Evolutionary conservation across 2,113 vertebrate species (phyloP).

Genomic region (Calyptomena viridis): DNA sequence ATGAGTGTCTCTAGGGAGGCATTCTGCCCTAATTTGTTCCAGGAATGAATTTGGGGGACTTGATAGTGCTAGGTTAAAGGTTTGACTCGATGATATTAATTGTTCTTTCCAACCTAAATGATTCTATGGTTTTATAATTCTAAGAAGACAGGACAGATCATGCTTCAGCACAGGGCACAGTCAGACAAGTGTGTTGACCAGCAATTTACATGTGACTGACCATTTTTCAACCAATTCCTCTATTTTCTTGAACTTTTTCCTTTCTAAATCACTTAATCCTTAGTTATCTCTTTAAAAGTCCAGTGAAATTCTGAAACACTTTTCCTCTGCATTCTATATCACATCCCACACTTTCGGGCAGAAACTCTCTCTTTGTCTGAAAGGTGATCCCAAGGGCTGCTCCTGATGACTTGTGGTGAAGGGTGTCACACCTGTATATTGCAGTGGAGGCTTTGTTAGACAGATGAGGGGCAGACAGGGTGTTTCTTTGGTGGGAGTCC

Average conservation of each 20-base stretch:
- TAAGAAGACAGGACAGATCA: not conserved
- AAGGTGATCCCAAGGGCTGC: not conserved
- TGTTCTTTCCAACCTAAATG: not conserved
- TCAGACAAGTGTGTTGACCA: not conserved
- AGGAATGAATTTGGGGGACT: not conserved
- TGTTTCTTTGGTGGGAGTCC: not conserved
- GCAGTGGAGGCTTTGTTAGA: not conserved
- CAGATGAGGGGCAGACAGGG: rapidly evolving
- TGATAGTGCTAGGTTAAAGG: not conserved
- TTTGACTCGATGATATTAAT: not conserved
- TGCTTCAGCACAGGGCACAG: not conserved
- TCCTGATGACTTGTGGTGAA: not conserved
- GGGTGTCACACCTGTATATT: not conserved
- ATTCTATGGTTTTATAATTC: not conserved
- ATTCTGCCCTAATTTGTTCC: not conserved
- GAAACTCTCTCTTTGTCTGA: not conserved
- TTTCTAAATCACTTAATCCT: not conserved
- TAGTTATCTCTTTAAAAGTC: not conserved
- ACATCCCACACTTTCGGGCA: rapidly evolving
- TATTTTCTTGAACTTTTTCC: not conserved
- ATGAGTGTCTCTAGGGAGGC: too few relatives aligned
- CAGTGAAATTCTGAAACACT: not conserved
- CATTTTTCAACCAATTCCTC: not conserved
- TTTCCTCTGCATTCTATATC: not conserved
- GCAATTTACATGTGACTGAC: not conserved